Evolutionary conservation across 2,797 vertebrate species (phyloP).

Genomic region (Sylvia borin): DNA sequence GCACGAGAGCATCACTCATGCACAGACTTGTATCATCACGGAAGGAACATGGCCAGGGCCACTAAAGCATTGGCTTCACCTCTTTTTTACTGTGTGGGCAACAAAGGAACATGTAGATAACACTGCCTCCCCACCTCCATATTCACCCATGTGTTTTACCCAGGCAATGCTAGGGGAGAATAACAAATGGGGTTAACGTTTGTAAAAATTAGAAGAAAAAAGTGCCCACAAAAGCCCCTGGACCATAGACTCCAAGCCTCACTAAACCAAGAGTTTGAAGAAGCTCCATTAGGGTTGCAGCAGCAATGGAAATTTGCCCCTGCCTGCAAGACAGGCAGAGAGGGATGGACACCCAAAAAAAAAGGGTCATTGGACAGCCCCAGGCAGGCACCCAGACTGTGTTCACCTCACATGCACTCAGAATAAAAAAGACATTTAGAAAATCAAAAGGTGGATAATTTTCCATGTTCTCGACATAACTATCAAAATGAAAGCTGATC

Average conservation of each 20-base stretch:
- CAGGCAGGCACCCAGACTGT: background rate
- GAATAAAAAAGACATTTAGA: background rate
- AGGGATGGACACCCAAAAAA: rapidly evolving
- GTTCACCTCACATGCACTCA: background rate
- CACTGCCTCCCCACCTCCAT: rapidly evolving
- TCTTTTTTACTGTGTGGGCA: background rate
- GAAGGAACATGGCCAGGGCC: background rate
- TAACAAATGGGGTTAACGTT: background rate
- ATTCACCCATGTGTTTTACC: background rate
- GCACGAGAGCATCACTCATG: rapidly evolving
- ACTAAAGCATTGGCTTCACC: background rate
- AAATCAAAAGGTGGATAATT: background rate
- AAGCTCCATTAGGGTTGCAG: background rate
- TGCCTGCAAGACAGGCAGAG: background rate
- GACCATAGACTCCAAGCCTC: background rate
- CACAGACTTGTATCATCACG: background rate
- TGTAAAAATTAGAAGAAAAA: background rate
- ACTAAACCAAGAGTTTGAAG: background rate
- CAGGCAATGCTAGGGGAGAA: background rate
- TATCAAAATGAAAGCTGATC: background rate
- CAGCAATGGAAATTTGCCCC: background rate
- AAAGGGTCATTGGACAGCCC: background rate
- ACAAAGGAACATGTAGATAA: rapidly evolving
- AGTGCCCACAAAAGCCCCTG: background rate
- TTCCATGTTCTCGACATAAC: background rate